These are phyloP conservation scores for Paedocypris micromegethes DNA, from an alignment of 2,797 vertebrate genomes.

Conservation along the genomic window DNA sequence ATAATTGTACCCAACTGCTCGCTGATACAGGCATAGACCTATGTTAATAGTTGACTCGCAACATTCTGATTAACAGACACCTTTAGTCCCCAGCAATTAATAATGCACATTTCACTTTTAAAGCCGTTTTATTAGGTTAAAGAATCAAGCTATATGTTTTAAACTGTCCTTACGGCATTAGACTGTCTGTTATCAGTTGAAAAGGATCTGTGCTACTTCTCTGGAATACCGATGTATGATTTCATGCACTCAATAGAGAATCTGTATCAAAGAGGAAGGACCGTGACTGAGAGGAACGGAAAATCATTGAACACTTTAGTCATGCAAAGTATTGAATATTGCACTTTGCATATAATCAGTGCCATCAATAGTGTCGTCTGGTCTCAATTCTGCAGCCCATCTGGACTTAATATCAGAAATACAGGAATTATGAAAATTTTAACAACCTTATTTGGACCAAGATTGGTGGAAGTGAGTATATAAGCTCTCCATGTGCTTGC, in stretches of 20 bases:
- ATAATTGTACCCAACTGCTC: neutral
- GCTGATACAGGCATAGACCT: no score
- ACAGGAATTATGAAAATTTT: no score
- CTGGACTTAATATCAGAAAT: no score
- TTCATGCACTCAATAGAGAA: constrained; percentile 20
- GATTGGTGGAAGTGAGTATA: no score
- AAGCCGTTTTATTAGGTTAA: no score
- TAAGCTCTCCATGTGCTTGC: no score
- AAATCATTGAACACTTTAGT: neutral
- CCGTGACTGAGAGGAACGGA: neutral
- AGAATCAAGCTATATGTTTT: neutral
- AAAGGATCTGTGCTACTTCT: constrained; percentile 15
- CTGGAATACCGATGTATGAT: constrained; percentile 23
- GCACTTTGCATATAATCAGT: neutral
- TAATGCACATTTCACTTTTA: neutral
- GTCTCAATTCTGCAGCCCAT: no score
- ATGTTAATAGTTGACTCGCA: neutral
- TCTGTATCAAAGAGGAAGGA: constrained; percentile 9
- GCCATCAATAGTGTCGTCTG: no score
- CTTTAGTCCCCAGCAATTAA: neutral
- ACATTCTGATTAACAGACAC: constrained; percentile 5
- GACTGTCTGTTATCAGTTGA: constrained; percentile 14
- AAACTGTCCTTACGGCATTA: constrained; percentile 7
- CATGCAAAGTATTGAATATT: neutral
- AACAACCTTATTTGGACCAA: no score